Conservation (phyloP, 1,140 invertebrate genomes). For the Phocides pigmalion region DNA sequence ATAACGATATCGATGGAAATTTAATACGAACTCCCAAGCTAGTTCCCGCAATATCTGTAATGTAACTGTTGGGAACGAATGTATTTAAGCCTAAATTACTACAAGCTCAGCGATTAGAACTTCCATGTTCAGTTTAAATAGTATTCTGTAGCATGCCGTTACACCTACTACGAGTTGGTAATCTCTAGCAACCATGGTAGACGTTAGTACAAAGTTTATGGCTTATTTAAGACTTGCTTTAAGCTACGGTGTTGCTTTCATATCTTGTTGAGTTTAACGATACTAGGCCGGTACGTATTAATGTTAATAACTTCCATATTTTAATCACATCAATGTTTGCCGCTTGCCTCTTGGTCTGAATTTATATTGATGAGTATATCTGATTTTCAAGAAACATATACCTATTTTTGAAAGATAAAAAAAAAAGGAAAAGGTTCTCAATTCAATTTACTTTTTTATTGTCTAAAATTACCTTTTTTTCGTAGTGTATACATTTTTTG, state of each 20-base stretch:
- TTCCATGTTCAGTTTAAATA: conserved; percentile 26
- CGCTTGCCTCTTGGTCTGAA: too few relatives aligned
- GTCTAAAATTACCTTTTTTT: too few relatives aligned
- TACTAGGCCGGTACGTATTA: too few relatives aligned
- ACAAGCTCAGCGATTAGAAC: conserved; percentile 23
- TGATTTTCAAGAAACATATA: too few relatives aligned
- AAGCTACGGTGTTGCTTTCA: background rate
- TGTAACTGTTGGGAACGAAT: conserved; percentile 17
- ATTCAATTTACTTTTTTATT: too few relatives aligned
- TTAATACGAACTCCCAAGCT: conserved; percentile 23
- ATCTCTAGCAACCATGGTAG: conserved; percentile 7
- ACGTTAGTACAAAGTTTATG: conserved; percentile 5
- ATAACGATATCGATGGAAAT: conserved; percentile 20
- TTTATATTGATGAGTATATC: too few relatives aligned
- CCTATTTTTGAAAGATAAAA: too few relatives aligned
- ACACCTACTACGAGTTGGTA: conserved; percentile 21
- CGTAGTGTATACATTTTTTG: too few relatives aligned
- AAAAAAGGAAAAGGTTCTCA: too few relatives aligned
- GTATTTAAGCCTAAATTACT: conserved; percentile 34
- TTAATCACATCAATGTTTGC: too few relatives aligned
- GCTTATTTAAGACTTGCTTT: conserved; percentile 4
- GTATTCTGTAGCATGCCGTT: conserved; percentile 19
- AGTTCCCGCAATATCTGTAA: conserved; percentile 26
- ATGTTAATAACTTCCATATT: background rate
- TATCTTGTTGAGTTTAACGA: background rate